Percentiles rank a stretch among this genome's conserved stretches.
phyloP scores from a whole-genome alignment of 2,888 invertebrate genomes.

The Latrodectus hesperus region DNA sequence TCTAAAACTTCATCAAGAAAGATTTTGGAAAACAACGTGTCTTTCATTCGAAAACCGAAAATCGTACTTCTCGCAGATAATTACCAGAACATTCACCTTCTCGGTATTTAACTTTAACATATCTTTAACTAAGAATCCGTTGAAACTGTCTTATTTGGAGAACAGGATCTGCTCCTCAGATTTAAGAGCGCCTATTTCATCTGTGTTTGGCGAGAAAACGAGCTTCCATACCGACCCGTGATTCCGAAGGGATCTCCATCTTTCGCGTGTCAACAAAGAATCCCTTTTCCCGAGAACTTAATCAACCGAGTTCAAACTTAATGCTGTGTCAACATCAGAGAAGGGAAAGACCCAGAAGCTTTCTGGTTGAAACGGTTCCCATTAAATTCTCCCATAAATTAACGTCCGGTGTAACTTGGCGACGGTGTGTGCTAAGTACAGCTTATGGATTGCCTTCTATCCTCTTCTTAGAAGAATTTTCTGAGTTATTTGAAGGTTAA shows the following conservation, averaged over 20 bases:
- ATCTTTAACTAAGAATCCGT: not conserved
- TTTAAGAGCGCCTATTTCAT: not conserved
- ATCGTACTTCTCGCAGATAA: not conserved
- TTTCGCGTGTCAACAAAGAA: slow-evolving; percentile 36
- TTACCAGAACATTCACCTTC: not conserved
- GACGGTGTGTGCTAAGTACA: not conserved
- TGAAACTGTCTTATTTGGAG: not conserved
- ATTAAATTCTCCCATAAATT: slow-evolving; percentile 7
- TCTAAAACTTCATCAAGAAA: not conserved
- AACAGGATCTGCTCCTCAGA: not conserved
- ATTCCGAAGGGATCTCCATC: slow-evolving; percentile 17
- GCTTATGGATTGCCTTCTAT: not conserved
- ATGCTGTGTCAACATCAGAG: slow-evolving; percentile 41
- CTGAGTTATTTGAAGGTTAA: not conserved
- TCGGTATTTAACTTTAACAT: slow-evolving; percentile 2
- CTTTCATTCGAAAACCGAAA: not conserved
- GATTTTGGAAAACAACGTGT: not conserved
- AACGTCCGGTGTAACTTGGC: not conserved
- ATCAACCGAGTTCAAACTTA: slow-evolving; percentile 36
- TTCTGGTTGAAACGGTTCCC: slow-evolving; percentile 6
- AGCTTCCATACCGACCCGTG: not conserved
- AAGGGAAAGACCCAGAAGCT: not conserved
- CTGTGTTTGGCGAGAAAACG: not conserved
- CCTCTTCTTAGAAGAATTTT: not conserved
- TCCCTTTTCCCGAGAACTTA: slow-evolving; percentile 8